Base-by-base conservation (phyloP, 2,888 invertebrate genomes). In the Euzophera pinguis region DNA sequence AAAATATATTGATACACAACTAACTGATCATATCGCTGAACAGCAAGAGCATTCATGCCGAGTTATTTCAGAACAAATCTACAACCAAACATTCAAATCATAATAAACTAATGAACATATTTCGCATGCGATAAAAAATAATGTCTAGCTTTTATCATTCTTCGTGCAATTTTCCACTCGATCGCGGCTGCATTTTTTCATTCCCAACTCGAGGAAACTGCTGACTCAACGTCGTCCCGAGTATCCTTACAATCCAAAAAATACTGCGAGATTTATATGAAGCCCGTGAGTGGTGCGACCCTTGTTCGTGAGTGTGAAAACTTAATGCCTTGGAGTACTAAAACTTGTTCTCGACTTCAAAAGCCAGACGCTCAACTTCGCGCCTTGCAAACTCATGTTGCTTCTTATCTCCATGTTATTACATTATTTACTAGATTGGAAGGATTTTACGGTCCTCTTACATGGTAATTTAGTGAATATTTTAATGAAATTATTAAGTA, bases 291-390 rank as follows among this genome's bases (percentile, higher is more conserved):
- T 64, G 59, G 58, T 57, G 48, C 59, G 27, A 38, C 64, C 50
- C 61, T 65, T 61, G 57, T 63, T 65, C 62, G 70, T 49, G 53
- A 56, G 62, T 68, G 74, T 80, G 74, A 77, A 81, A 83, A 78
- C 75, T 80, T 81, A 80, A 83, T 76, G 75, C 63, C 64, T 56
- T 64, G 60, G 65, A 81, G 78, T 71, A 73, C 70, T 76, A 68
- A 80, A 79, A 78, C 77, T 81, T 75, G 73, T 73, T 70, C 39
- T 9, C 66, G 66, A 67, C 61, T 61, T 53, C 55, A 63, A 57
- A 59, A 50, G 49, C 29, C 49, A 50, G 49, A 50, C 39, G 14
- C 39, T 32, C 27, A 39, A 49, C 37, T 49, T 50, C 12, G 49
- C 32, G 45, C 14, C 45, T 10, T 8, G 45, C 32, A 32, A 45